A percentile compares a stretch with the other conserved stretches of the same genome.
These are phyloP conservation scores for Epirrhoe tristata DNA, from an alignment of 2,888 invertebrate species.

Conservation along the genomic window DNA sequence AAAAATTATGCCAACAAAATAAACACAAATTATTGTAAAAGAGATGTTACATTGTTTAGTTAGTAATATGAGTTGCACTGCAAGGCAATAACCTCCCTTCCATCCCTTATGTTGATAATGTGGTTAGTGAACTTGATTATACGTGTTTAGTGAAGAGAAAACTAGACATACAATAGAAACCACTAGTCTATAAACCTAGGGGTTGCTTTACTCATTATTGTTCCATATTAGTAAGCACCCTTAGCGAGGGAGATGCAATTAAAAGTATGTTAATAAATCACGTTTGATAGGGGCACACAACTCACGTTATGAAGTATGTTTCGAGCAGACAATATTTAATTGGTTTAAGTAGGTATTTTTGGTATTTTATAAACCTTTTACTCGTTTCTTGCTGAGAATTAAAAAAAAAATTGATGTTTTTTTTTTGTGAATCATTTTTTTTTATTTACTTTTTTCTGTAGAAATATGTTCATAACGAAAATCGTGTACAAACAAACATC, in stretches of 20 bases:
- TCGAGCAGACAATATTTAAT: slow-evolving; percentile 1
- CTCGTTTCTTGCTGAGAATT: too few relatives aligned
- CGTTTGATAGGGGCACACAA: slow-evolving; percentile 36
- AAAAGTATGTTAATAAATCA: slow-evolving; percentile 46
- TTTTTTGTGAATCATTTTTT: too few relatives aligned
- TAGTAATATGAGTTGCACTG: too few relatives aligned
- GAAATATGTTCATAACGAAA: slow-evolving; percentile 14
- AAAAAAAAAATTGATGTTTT: too few relatives aligned
- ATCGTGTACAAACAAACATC: slow-evolving; percentile 34
- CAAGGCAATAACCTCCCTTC: too few relatives aligned
- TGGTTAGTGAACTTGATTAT: neutral
- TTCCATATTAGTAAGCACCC: slow-evolving; percentile 38
- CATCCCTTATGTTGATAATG: neutral
- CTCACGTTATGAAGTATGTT: slow-evolving; percentile 31
- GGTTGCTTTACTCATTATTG: slow-evolving; percentile 29
- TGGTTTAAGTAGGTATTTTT: neutral
- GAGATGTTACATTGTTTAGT: too few relatives aligned
- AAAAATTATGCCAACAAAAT: slow-evolving; percentile 17
- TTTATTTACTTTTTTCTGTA: too few relatives aligned
- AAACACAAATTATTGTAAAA: too few relatives aligned
- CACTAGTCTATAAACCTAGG: slow-evolving; percentile 15
- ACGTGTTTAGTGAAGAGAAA: neutral
- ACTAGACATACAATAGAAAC: slow-evolving; percentile 15
- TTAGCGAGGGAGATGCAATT: slow-evolving; percentile 39
- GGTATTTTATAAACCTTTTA: neutral